A percentile compares a stretch with the other conserved stretches of the same genome.
Conservation (phyloP, 2,113 vertebrate genomes). For the Polypterus bichir region DNA sequence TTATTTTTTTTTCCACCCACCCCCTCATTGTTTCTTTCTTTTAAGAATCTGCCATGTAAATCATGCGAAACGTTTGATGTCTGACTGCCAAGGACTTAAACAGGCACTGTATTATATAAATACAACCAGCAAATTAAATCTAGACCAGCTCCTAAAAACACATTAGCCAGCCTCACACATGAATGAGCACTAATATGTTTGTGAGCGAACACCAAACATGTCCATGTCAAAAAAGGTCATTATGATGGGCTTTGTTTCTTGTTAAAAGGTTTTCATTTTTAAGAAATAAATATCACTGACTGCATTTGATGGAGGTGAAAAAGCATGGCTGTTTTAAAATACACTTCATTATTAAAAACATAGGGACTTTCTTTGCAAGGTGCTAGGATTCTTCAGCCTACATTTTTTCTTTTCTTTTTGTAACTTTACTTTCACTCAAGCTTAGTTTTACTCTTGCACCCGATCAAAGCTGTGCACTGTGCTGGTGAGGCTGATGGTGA, state of each 20-base stretch:
- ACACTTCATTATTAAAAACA: too few relatives aligned
- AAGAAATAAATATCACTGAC: neutral
- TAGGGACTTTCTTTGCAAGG: too few relatives aligned
- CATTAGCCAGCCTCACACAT: conserved; percentile 2
- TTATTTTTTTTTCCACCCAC: too few relatives aligned
- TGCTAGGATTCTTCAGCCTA: conserved; percentile 20
- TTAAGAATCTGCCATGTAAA: conserved; percentile 45
- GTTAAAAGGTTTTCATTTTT: neutral
- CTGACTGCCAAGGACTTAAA: conserved; percentile 35
- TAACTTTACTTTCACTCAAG: conserved; percentile 39
- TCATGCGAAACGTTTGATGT: conserved; percentile 36
- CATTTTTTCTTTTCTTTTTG: conserved; percentile 4
- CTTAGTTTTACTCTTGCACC: conserved; percentile 33
- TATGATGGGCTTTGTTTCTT: neutral
- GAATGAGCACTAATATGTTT: neutral
- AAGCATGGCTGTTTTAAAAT: too few relatives aligned
- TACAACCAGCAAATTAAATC: conserved; percentile 38
- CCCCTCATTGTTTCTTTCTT: conserved; percentile 22
- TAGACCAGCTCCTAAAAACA: neutral
- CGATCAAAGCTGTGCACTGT: conserved; percentile 40
- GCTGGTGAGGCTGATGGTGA: neutral
- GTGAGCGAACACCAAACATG: neutral
- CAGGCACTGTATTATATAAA: conserved; percentile 40
- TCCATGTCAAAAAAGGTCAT: neutral
- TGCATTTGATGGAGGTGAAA: too few relatives aligned